phyloP scores from a whole-genome alignment of 1,140 invertebrate species.

The Physella acuta region DNA sequence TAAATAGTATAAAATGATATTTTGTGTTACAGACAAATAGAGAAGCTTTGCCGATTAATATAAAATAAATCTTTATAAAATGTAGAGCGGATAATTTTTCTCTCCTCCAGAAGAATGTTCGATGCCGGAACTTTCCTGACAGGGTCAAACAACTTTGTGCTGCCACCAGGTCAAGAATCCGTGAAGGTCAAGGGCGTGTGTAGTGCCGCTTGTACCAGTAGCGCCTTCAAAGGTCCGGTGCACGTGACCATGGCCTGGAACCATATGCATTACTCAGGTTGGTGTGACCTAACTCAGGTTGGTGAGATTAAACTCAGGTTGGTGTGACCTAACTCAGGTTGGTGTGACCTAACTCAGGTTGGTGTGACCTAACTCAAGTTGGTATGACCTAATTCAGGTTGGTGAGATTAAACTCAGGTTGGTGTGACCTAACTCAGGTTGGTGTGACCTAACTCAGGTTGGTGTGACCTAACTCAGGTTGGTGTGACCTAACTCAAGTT shows the following conservation, averaged over 20 bases:
- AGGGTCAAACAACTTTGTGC: background rate
- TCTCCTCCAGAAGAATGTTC: background rate
- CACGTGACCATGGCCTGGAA: background rate
- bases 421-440: no score
- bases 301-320: no score
- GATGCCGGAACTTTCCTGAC: background rate
- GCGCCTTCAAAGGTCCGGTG: background rate
- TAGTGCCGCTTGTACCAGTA: background rate
- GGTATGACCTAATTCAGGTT: no score
- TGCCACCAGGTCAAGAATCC: background rate
- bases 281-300: no score
- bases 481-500: no score
- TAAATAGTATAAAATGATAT: background rate
- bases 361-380: no score
- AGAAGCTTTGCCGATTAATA: background rate
- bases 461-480: no score
- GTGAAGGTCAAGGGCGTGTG: background rate
- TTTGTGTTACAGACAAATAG: background rate
- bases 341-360: no score
- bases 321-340: no score
- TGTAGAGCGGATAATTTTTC: no score
- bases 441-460: no score
- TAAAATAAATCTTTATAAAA: background rate
- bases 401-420: no score
- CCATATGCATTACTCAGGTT: constrained; percentile 15